Conservation (phyloP, 2,113 vertebrate species). For the Heptranchias perlo region DNA sequence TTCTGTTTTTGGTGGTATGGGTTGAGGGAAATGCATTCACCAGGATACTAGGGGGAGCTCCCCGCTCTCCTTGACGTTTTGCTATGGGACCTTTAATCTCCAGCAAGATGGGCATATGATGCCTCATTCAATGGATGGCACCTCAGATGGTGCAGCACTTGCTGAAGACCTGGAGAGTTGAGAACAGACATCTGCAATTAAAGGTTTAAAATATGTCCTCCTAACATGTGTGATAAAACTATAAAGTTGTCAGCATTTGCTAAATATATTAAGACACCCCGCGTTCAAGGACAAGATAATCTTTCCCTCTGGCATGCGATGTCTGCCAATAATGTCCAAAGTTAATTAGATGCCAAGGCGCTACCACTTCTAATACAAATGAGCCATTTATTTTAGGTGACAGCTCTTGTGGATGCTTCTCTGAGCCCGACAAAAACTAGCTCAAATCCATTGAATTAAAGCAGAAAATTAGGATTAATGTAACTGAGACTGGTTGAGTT, state of each 20-base stretch:
- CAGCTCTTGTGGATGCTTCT: neutral
- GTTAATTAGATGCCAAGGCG: neutral
- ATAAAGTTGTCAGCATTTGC: slow-evolving; percentile 23
- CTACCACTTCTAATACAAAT: neutral
- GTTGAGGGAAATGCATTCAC: neutral
- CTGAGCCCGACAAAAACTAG: neutral
- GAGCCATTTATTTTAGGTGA: neutral
- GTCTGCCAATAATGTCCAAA: neutral
- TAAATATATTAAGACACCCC: neutral
- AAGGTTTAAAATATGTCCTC: neutral
- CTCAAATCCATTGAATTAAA: neutral
- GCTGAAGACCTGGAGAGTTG: neutral
- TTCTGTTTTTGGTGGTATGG: too few species aligned
- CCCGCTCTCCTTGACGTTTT: neutral
- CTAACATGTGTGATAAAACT: neutral
- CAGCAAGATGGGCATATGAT: neutral
- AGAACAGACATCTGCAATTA: neutral
- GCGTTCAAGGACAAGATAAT: slow-evolving; percentile 8
- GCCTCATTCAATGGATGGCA: neutral
- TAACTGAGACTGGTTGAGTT: neutral
- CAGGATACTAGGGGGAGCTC: neutral
- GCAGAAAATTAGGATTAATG: neutral
- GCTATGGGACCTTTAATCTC: neutral
- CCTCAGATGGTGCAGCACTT: too few species aligned
- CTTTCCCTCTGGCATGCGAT: too few species aligned